A percentile compares a stretch with the other conserved stretches of the same genome.
Evolutionary conservation across 2,113 vertebrate genomes (phyloP).

Genomic region (Cichladusa arquata): DNA sequence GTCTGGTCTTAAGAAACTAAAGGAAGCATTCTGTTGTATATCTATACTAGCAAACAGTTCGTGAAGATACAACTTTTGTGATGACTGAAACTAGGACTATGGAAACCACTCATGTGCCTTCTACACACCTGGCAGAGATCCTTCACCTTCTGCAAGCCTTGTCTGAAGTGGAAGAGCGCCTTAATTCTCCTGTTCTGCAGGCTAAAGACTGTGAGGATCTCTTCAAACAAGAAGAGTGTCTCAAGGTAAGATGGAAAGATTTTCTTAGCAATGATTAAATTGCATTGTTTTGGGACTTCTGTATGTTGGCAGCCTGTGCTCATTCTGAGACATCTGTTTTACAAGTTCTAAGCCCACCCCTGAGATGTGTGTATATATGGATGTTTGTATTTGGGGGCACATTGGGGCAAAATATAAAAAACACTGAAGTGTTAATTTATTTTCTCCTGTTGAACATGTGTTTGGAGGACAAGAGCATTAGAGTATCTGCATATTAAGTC

Average conservation of each 20-base stretch:
- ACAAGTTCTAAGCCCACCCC: neutral
- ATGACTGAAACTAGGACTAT: slow-evolving; percentile 74
- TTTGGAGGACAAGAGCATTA: neutral
- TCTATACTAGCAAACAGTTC: slow-evolving; percentile 81
- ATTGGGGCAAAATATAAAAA: neutral
- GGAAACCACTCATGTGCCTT: slow-evolving; percentile 84
- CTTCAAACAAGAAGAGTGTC: slow-evolving; percentile 87
- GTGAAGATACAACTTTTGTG: slow-evolving; percentile 70
- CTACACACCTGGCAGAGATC: slow-evolving; percentile 85
- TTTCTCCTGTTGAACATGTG: neutral
- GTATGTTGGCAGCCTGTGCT: neutral
- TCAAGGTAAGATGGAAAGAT: slow-evolving; percentile 82
- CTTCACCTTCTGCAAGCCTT: slow-evolving; percentile 82
- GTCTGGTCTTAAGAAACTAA: slow-evolving; percentile 61
- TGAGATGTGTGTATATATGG: neutral
- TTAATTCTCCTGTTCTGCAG: slow-evolving; percentile 88
- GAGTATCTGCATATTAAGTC: fast-evolving
- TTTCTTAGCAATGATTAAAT: neutral
- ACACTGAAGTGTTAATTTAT: neutral
- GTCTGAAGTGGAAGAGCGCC: slow-evolving; percentile 85
- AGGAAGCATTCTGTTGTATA: slow-evolving; percentile 71
- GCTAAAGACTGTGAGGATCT: slow-evolving; percentile 86
- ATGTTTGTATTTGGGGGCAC: neutral
- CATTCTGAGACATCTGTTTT: neutral
- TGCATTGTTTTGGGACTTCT: neutral